Evolutionary conservation across 1,140 invertebrate genomes (phyloP), one percentile per base, ranked within the genome.

Genomic region (Drosophila pandora): DNA sequence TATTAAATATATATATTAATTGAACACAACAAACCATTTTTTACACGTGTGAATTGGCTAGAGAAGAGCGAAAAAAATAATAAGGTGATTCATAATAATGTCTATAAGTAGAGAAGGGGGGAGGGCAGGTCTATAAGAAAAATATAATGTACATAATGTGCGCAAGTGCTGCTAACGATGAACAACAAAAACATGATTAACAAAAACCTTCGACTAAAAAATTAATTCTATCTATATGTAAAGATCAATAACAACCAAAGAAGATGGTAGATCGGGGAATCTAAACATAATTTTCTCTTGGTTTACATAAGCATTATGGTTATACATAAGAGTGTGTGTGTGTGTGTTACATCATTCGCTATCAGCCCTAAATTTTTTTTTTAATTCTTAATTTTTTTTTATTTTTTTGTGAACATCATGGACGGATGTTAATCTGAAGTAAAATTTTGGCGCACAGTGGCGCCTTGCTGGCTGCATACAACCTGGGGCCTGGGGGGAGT

Each of bases 371-470:
- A 43, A n/a, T 39, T 43, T 43, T 43, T 3, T 8, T 43, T 12
- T 8, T 37, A 37, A 17, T 43, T 43, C 13, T 17, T 17, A 17
- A 17, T 17, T 17, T 7, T 17, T 7, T 17, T 43, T 43, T 49
- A 68, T 78, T 83, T 80, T 68, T 76, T 87, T 88, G 83, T 88
- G 83, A 88, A 88, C 83, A 81, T 88, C 84, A 89, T 88, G 83
- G 83, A 88, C 83, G 83, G 83, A 88, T 88, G 84, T 89, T 84
- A 89, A 83, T 88, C 75, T 88, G 84, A 88, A 88, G 83, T 88
- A 79, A 87, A 81, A 88, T 78, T 76, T 83, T 62, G 82, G 83
- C 79, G 83, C 83, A 83, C 83, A 87, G 83, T 72, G 64, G 75
- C 74, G 76, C 56, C 43, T 54, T 73, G 58, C 57, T 68, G 79